Evolutionary conservation across 2,113 vertebrate species (phyloP), one percentile per base, ranked within the genome.

Genomic region (Nothobranchius kuhntae): DNA sequence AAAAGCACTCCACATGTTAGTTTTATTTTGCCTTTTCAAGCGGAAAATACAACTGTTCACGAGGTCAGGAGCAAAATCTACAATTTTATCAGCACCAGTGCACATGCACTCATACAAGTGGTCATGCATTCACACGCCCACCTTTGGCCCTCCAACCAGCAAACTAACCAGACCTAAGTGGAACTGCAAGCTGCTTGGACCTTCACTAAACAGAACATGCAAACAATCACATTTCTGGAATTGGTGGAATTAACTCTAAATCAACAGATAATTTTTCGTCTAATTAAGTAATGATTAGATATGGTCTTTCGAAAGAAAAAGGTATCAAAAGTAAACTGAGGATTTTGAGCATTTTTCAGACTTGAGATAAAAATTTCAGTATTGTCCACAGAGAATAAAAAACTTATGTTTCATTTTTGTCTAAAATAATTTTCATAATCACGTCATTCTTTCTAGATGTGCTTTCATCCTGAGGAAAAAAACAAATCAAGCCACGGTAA

Each of bases 11-110:
- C 66, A 61, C 10, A 56, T 73, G 58, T 8, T 56, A 15, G 6
- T 51, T 83, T 45, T 40, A 8, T 50, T 30, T 64, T 67, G 56
- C 66, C 67, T 66, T 68, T 73, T 35, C 68, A 35, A 68, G 57
- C 70, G 63, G n/a, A 26, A 17, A 59, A 69, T 63, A 61, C 52
- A 76, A 52, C 54, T 21, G 63, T 62, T 78, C 47, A 54, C 36
- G 51, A 77, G 74, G 60, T 85, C 65, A 36, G 65, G 65, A 73
- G 70, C 65, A 17, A 61, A 70, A 80, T 50, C 60, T 53, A 57
- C 54, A 65, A 17, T 77, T 66, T 57, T 62, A 59, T 65, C 47
- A 53, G 55, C 59, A 21, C 35, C 40, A 53, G 44, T n/a, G 15
- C 36, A 54, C 17, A 17, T 50, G 8, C 48, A 51, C 26, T 45